Evolutionary conservation across 1,140 invertebrate genomes (phyloP), one percentile per base, ranked within the genome.

Genomic region (Panagrolaimus sp.): DNA sequence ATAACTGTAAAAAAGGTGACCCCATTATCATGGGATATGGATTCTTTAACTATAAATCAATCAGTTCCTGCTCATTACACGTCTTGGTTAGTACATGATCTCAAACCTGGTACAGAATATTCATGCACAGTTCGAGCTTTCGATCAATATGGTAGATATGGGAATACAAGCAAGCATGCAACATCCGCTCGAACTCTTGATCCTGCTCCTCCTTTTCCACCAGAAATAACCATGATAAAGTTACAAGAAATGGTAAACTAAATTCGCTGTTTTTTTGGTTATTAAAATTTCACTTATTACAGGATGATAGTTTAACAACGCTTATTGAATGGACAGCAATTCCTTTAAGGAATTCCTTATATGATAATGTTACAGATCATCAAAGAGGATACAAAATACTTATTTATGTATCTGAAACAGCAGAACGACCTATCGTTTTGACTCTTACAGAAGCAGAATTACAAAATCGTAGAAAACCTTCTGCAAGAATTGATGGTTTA

Each of bases 101-200:
- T 75, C 4, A 25, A 63, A 3, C 66, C 74, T 8, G 45, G 48
- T 38, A 74, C 71, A 14, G 47, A 69, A 13, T 75, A 75, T 57
- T 43, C 16, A 38, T 75, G 74, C 46, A 27, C 61, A 14, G 57
- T 75, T 16, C 31, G 16, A 9, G 66, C 74, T 42, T 77, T 75
- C 63, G 74, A 75, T 67, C 74, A 75, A 66, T 69, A 74, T 57
- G 74, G 76, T n/a, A 31, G 74, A 44, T 47, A 51, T 27, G 74
- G 74, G 23, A 44, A 66, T 25, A 43, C 53, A n/a, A 69, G 63
- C 25, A 31, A 64, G 9, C 43, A 42, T 14, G 63, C 44, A 27
- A 25, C 23, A 14, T 31, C 27, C 14, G 74, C 64, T 13, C 47
- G 47, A 20, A 75, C 73, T 7, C 46, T 43, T 14, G 76, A 74